Percentiles rank a stretch among this genome's conserved stretches.
These are phyloP conservation scores for Torymus texanus DNA, from an alignment of 2,888 invertebrate genomes.

Conservation along the genomic window DNA sequence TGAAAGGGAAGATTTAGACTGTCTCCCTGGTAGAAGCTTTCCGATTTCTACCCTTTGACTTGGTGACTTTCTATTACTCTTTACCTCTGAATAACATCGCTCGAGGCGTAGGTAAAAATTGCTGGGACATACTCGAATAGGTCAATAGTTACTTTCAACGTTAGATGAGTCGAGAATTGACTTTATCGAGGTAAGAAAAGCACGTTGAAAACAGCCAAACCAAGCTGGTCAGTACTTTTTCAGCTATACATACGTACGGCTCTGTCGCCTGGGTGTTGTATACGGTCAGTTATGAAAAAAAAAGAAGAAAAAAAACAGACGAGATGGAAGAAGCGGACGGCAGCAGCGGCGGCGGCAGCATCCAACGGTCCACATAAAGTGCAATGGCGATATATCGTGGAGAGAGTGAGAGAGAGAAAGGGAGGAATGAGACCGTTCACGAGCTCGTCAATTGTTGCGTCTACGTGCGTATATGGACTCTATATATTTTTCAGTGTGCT, in stretches of 20 bases:
- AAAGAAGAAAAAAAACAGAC: constrained; percentile 7
- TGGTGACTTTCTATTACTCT: too few relatives aligned
- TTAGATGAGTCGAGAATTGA: too few relatives aligned
- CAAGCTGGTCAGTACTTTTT: constrained; percentile 21
- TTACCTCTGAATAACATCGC: too few relatives aligned
- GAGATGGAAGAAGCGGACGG: constrained; percentile 2
- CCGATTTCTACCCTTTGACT: too few relatives aligned
- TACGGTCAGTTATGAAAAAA: constrained; percentile 41
- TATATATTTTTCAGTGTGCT: too few relatives aligned
- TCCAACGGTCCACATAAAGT: constrained; percentile 34
- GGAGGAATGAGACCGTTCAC: constrained; percentile 48
- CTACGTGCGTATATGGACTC: neutral
- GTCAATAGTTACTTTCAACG: too few relatives aligned
- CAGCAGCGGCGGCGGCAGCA: neutral
- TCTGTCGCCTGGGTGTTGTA: neutral
- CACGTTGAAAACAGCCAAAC: neutral
- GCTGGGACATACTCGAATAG: too few relatives aligned
- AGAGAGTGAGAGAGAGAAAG: neutral
- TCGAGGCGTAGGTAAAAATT: too few relatives aligned
- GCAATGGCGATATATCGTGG: constrained; percentile 29
- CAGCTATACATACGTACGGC: neutral
- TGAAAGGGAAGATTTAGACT: constrained; percentile 52
- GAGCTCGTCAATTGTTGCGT: constrained; percentile 8
- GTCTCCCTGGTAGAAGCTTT: neutral
- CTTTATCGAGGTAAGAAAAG: too few relatives aligned